Conservation (phyloP, 2,888 invertebrate species). For the Luffia ferchaultella region DNA sequence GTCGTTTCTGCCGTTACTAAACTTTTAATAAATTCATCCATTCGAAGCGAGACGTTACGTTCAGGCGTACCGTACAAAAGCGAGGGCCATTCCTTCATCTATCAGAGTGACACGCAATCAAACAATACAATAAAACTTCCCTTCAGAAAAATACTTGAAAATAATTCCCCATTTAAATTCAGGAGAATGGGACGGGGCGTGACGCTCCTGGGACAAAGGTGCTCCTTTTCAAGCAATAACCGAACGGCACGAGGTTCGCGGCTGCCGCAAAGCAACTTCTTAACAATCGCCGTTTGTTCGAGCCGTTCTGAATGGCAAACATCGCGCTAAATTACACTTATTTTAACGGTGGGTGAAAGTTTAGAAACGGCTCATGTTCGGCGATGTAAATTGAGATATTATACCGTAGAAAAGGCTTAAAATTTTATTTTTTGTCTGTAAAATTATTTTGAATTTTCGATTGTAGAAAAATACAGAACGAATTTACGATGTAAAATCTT, state of each 20-base stretch:
- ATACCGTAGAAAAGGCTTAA: too few relatives aligned
- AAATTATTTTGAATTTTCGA: not conserved
- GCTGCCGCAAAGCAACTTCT: not conserved
- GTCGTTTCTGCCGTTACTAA: conserved; percentile 23
- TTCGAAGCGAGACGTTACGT: conserved; percentile 40
- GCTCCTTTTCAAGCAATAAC: conserved; percentile 36
- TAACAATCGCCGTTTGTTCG: not conserved
- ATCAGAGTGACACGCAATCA: conserved; percentile 63
- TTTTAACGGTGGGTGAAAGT: not conserved
- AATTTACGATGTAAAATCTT: too few relatives aligned
- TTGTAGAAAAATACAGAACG: not conserved
- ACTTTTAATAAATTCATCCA: conserved; percentile 58
- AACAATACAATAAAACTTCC: conserved; percentile 66
- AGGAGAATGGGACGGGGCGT: conserved; percentile 36
- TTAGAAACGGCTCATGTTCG: not conserved
- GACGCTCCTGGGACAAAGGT: conserved; percentile 38
- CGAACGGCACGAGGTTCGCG: conserved; percentile 33
- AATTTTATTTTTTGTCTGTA: too few relatives aligned
- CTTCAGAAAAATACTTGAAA: conserved; percentile 62
- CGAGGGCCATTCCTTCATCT: conserved; percentile 53
- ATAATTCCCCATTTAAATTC: conserved; percentile 66
- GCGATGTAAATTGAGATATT: too few relatives aligned
- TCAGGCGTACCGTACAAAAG: conserved; percentile 41
- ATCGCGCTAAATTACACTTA: not conserved
- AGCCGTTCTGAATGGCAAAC: not conserved